Evolutionary conservation across 2,113 vertebrate species (phyloP).

Genomic region (Rattus norvegicus): DNA sequence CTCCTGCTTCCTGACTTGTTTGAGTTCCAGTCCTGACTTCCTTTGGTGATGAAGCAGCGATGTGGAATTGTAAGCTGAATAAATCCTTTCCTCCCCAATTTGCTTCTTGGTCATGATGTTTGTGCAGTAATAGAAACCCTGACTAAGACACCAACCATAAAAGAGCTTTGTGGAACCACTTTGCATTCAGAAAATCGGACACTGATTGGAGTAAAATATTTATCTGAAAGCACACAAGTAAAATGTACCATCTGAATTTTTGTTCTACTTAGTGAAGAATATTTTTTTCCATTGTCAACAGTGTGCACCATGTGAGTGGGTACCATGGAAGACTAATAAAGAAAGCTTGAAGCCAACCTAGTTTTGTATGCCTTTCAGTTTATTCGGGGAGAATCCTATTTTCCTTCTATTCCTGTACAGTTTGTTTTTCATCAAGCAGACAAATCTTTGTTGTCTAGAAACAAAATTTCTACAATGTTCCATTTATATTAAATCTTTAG

Average conservation of each 20-base stretch:
- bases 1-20: too few species aligned
- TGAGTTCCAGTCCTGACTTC: too few species aligned
- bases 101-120: too few species aligned
- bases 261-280: constrained; percentile 14
- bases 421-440: constrained; percentile 34
- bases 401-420: constrained; percentile 42
- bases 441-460: constrained; percentile 49
- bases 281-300: constrained; percentile 51
- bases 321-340: background rate
- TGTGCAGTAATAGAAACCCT: too few species aligned
- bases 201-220: background rate
- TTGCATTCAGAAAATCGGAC: background rate
- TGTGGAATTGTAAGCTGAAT: too few species aligned
- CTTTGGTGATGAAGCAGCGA: too few species aligned
- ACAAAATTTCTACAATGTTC: constrained; percentile 31
- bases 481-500: background rate
- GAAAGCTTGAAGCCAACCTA: constrained; percentile 44
- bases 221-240: background rate
- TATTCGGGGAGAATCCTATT: constrained; percentile 44
- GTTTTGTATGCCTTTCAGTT: constrained; percentile 53
- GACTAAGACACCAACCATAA: background rate
- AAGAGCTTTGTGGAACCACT: background rate
- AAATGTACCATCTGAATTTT: background rate
- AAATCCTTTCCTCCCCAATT: too few species aligned
- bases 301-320: background rate